Base-by-base conservation (phyloP, 92 coral and sea anemone genomes). In the Epizoanthus rinbou region DNA sequence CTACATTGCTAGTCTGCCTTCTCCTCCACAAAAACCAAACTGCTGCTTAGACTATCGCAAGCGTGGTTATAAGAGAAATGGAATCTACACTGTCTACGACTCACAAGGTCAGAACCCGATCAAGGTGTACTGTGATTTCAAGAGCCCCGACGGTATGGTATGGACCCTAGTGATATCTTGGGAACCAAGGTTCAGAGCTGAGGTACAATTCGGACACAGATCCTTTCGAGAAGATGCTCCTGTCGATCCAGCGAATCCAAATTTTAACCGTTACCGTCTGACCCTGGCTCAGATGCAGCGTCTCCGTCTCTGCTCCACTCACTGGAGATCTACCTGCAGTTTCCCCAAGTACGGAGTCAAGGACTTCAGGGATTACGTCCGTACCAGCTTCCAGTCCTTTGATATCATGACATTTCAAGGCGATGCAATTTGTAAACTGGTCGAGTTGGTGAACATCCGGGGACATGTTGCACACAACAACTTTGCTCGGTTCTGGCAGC, bases 241-340 rank as follows among this genome's bases (percentile, higher is more conserved):
- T 56, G 79, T 71, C 45, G 52, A 57, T 37, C 41, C 10, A 37
- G 15, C 45, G n/a, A 35, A 39, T 25, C 86, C 86, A 7, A 69
- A 69, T 69, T 69, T 76, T 57, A 28, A 56, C 69, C 11, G 8
- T 14, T 69, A 82, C 69, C 86, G 80, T n/a, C 58, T 72, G 60
- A 25, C 47, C 56, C 23, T 57, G n/a, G 8, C 4, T 22, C n/a
- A 22, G 57, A 83, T 83, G 86, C 72, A 25, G 21, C 53, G 62
- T 19, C 31, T 83, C 39, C 39, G 45, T 8, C 14, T 25, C 69
- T 58, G 74, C 58, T 83, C 86, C 39, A 83, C 80, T 11, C 80
- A 83, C 71, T 83, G 79, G 79, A 72, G 86, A 71, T 57, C 71
- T 3, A 71, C 86, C 79, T 82, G 86, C 79, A 70, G 69, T 13